Evolutionary conservation across 2,113 vertebrate genomes (phyloP).

Genomic region (Pygoscelis adeliae): DNA sequence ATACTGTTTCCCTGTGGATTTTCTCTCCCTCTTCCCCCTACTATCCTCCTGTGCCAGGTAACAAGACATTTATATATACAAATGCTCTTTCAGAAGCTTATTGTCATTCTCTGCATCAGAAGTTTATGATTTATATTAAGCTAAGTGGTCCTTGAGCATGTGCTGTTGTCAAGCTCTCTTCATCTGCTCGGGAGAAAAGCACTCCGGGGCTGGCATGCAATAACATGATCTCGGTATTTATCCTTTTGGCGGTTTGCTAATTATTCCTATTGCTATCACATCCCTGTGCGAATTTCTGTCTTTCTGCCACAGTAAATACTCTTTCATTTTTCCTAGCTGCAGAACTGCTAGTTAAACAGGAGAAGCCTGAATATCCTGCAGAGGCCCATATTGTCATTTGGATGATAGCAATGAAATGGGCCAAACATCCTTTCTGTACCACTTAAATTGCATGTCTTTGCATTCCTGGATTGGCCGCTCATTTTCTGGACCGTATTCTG

Average conservation of each 20-base stretch:
- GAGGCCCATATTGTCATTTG: constrained; percentile 44
- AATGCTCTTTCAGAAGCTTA: neutral
- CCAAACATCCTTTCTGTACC: constrained; percentile 45
- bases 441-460: constrained; percentile 23
- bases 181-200: neutral
- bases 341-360: neutral
- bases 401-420: neutral
- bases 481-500: constrained; percentile 19
- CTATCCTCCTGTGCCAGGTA: neutral
- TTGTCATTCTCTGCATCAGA: neutral
- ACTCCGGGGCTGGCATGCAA: neutral
- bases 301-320: constrained; percentile 52
- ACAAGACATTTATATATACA: neutral
- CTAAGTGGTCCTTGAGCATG: constrained; percentile 49
- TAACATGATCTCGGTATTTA: constrained; percentile 56
- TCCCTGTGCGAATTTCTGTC: constrained; percentile 1
- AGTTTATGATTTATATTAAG: constrained; percentile 19
- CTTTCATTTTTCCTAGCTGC: neutral
- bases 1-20: neutral
- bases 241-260: constrained; percentile 60
- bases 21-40: neutral
- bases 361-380: constrained; percentile 29
- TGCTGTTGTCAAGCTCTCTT: constrained; percentile 49
- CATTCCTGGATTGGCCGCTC: neutral
- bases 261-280: constrained; percentile 57